A percentile compares a stretch with the other conserved stretches of the same genome.
Conservation (phyloP, 2,113 vertebrate species). For the Brienomyrus brachyistius region DNA sequence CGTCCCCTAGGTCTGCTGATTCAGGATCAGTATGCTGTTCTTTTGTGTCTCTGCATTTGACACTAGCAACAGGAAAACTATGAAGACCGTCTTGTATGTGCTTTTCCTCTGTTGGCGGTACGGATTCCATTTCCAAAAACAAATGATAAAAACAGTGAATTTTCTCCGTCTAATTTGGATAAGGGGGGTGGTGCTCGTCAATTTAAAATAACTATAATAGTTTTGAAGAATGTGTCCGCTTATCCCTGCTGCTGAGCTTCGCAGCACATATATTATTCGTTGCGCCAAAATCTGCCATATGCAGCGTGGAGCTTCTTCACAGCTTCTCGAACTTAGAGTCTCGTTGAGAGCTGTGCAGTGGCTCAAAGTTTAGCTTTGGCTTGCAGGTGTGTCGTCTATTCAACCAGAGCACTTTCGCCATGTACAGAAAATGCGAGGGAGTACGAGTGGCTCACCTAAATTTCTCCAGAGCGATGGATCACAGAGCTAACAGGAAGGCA, state of each 20-base stretch:
- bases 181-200: not conserved
- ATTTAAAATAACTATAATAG: not conserved
- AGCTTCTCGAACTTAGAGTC: too few species aligned
- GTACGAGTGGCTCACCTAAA: not conserved
- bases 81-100: not conserved
- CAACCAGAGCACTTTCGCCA: not conserved
- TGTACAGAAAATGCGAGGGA: conserved; percentile 9
- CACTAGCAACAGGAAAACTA: not conserved
- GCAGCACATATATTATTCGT: not conserved
- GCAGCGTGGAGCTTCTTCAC: not conserved
- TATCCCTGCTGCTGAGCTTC: not conserved
- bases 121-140: not conserved
- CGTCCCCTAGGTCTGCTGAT: not conserved
- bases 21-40: not conserved
- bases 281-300: not conserved
- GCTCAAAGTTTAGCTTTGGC: not conserved
- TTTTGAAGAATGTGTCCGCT: not conserved
- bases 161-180: not conserved
- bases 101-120: not conserved
- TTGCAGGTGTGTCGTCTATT: not conserved
- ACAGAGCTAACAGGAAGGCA: not conserved
- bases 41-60: not conserved
- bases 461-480: not conserved
- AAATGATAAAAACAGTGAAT: not conserved
- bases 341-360: not conserved